Percentiles rank a stretch among this genome's conserved stretches.
Conservation (phyloP, 2,888 invertebrate species). For the Antheraea assamensis region DNA sequence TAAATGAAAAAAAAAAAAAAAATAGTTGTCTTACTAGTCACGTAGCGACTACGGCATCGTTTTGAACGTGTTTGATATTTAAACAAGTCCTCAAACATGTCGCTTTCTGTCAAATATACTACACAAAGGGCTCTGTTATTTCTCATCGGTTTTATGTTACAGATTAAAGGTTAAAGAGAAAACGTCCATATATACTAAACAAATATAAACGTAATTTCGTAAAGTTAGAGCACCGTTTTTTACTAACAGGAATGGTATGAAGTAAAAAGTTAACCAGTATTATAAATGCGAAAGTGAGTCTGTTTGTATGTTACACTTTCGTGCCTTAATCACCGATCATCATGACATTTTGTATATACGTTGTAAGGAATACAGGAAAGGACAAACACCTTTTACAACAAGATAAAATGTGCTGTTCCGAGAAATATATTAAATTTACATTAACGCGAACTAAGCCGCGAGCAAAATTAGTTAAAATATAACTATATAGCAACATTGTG, state of each 20-base stretch:
- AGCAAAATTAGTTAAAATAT: too few relatives aligned
- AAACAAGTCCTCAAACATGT: slow-evolving; percentile 16
- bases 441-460: too few relatives aligned
- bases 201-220: slow-evolving; percentile 2
- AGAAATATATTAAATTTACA: too few relatives aligned
- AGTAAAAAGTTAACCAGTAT: not conserved
- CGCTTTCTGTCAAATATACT: slow-evolving; percentile 15
- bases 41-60: not conserved
- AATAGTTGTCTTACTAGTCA: not conserved
- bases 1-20: too few relatives aligned
- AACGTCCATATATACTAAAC: not conserved
- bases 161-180: slow-evolving; percentile 12
- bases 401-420: too few relatives aligned
- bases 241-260: not conserved
- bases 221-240: not conserved
- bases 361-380: too few relatives aligned
- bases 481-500: too few relatives aligned
- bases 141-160: slow-evolving; percentile 13
- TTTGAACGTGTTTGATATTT: slow-evolving; percentile 16
- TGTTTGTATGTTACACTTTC: too few relatives aligned
- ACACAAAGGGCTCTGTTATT: slow-evolving; percentile 10
- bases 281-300: too few relatives aligned
- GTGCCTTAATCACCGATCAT: too few relatives aligned
- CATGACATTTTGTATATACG: too few relatives aligned
- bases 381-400: too few relatives aligned